A percentile compares a stretch with the other conserved stretches of the same genome.
phyloP scores from a whole-genome alignment of 2,888 invertebrate species.

The Norana najaformis region DNA sequence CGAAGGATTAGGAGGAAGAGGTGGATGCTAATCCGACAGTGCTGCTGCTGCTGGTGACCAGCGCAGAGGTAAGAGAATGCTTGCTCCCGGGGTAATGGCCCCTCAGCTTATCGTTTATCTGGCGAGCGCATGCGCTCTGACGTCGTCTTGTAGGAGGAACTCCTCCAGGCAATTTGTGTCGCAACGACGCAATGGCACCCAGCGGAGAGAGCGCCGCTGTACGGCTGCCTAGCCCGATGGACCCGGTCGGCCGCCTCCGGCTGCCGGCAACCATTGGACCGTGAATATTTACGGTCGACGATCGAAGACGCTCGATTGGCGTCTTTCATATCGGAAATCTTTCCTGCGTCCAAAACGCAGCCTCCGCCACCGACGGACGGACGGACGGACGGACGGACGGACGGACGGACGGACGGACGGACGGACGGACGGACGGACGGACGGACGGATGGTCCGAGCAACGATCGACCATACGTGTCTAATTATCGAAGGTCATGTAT shows the following conservation, averaged over 20 bases:
- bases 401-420: too few species aligned
- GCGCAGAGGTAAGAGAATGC: neutral
- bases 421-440: too few species aligned
- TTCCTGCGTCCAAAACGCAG: neutral
- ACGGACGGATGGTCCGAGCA: too few species aligned
- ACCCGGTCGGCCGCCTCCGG: neutral
- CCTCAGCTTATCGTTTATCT: neutral
- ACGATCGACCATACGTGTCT: conserved; percentile 10
- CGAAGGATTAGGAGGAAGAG: neutral
- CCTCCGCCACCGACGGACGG: too few species aligned
- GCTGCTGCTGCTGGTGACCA: neutral
- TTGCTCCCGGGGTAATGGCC: neutral
- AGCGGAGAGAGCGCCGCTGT: neutral
- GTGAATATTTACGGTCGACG: conserved; percentile 4
- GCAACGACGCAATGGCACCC: neutral
- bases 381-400: too few species aligned
- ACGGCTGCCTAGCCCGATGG: neutral
- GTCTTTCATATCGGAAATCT: conserved; percentile 13
- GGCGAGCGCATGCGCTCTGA: neutral
- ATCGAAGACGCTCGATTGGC: neutral
- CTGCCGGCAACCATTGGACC: neutral
- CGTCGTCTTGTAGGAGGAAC: neutral
- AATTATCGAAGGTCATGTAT: conserved; percentile 1
- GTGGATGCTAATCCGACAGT: neutral
- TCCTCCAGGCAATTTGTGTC: neutral